Percentiles rank a stretch among this genome's conserved stretches.
These are phyloP conservation scores for Pinna nobilis DNA, from an alignment of 1,140 invertebrate species.

Conservation along the genomic window DNA sequence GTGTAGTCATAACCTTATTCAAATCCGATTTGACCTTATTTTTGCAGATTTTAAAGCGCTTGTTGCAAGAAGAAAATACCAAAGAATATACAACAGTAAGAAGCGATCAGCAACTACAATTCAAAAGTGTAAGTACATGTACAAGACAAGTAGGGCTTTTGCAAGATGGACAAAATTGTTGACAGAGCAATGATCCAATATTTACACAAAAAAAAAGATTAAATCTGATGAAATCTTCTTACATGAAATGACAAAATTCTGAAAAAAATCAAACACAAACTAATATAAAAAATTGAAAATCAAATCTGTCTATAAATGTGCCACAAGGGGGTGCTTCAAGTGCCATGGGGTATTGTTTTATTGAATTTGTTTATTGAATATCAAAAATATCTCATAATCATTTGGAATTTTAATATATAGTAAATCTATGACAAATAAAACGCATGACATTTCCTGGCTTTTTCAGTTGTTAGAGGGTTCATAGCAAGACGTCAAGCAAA, in stretches of 20 bases:
- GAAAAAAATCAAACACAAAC: too few species aligned
- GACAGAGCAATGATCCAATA: too few species aligned
- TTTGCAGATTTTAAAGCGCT: constrained; percentile 13
- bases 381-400: not conserved
- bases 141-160: not conserved
- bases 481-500: constrained; percentile 43
- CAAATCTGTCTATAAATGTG: too few species aligned
- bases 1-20: too few species aligned
- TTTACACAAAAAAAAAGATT: too few species aligned
- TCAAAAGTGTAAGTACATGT: constrained; percentile 12
- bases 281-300: too few species aligned
- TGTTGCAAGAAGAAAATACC: constrained; percentile 21
- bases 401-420: not conserved
- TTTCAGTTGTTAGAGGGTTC: constrained; percentile 57
- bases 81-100: constrained; percentile 16
- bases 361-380: too few species aligned
- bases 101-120: constrained; percentile 13
- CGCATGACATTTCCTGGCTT: not conserved
- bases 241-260: too few species aligned
- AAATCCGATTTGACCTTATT: not conserved
- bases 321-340: too few species aligned
- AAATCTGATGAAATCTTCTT: too few species aligned
- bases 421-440: not conserved
- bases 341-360: too few species aligned
- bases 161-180: not conserved